phyloP scores from a whole-genome alignment of 2,888 invertebrate genomes.

The Trimorus sp. region DNA sequence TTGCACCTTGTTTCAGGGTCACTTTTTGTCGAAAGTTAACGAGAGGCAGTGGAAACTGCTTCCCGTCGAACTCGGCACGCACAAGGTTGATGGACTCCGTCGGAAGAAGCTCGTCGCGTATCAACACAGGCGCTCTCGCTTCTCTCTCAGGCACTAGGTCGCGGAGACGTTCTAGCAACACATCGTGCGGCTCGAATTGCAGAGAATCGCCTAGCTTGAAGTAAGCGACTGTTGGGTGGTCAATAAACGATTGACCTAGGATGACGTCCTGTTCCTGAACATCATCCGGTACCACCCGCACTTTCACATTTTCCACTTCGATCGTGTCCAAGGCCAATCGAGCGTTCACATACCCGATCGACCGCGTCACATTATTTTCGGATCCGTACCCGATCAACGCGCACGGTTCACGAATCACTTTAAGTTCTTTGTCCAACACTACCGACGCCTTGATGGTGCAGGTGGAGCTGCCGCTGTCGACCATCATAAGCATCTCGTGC shows the following conservation, averaged over 20 bases:
- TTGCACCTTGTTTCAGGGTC: background rate
- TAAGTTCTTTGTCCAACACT: background rate
- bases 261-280: background rate
- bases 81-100: background rate
- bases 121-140: background rate
- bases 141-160: background rate
- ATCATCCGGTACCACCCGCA: conserved; percentile 13
- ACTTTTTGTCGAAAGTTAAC: background rate
- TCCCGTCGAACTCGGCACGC: background rate
- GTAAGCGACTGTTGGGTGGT: background rate
- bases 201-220: background rate
- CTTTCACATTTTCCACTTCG: background rate
- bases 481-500: conserved; percentile 1
- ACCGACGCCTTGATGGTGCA: conserved; percentile 3
- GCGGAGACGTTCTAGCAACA: background rate
- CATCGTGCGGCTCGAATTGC: background rate
- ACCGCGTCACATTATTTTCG: background rate
- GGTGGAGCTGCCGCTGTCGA: conserved; percentile 10
- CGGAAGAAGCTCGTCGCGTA: background rate
- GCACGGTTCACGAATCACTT: background rate
- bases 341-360: background rate
- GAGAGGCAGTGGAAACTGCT: background rate
- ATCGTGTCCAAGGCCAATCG: background rate
- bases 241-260: background rate
- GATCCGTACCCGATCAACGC: background rate